Evolutionary conservation across 2,888 invertebrate species (phyloP), one percentile per base, ranked within the genome.

Genomic region (Busseola fusca): DNA sequence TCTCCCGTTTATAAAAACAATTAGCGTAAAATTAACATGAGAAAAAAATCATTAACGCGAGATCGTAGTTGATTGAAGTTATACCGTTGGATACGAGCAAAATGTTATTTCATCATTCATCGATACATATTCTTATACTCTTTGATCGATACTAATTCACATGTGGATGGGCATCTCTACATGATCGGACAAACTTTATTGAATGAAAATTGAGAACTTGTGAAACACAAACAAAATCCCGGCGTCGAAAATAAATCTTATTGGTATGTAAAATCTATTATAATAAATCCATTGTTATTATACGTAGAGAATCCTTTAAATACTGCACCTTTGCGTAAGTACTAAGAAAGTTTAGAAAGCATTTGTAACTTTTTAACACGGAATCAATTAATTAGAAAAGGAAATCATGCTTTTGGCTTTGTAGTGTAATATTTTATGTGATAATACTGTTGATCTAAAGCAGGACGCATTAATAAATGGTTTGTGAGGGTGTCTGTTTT

Each of bases 161-260:
- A 25, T 37, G 16, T 30, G 16, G 3, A 10, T 52, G 25, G 27
- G 10, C 74, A 62, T 63, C 74, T 63, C 74, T 74, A 76, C 37
- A 21, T 9, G 27, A 21, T 52, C 21, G 34, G 3, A 14, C 27
- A 40, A 69, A 76, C 34, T 54, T 5, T 30, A 60, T 10, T 65
- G 56, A 57, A 69, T 52, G 59, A 48, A 45, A 57, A 74, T 54
- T 54, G 75, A 69, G 48, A 64, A 79, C 59, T 73, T 54, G 79
- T 74, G 42, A 60, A 64, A 79, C 52, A 73, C 67, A 77, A 78
- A 78, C 69, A 80, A 69, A 64, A 50, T 56, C 62, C 62, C 80
- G 69, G 80, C 42, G 27, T 64, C 42, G 42, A 56, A 69, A 50
- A 65, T 48, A 63, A 64, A 65, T 74, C 27, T 1, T 37, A 65